phyloP scores from a whole-genome alignment of 2,113 vertebrate genomes.

The Nycticryphes semicollaris region DNA sequence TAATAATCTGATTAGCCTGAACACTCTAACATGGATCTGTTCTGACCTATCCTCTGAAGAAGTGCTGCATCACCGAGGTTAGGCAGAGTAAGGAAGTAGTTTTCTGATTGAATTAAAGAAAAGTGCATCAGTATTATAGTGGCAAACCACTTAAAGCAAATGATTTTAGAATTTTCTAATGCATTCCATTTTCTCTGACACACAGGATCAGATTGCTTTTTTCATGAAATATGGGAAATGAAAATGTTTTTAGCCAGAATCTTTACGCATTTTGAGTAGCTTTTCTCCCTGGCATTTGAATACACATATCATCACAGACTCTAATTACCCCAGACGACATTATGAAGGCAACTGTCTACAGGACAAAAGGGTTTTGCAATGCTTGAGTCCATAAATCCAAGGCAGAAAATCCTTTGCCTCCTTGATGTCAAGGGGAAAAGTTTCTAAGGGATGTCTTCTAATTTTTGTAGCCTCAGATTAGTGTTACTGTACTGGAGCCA shows the following conservation, averaged over 20 bases:
- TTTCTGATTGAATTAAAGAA: constrained; percentile 21
- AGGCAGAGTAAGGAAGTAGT: neutral
- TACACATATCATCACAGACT: neutral
- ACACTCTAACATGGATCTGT: neutral
- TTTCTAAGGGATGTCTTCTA: neutral
- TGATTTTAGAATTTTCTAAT: neutral
- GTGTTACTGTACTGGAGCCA: neutral
- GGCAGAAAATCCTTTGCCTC: neutral
- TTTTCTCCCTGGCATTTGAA: neutral
- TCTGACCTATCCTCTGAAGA: neutral
- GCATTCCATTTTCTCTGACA: neutral
- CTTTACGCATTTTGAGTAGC: neutral
- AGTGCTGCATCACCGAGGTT: neutral
- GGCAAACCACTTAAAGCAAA: constrained; percentile 5
- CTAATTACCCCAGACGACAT: neutral
- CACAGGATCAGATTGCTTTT: neutral
- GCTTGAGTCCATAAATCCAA: neutral
- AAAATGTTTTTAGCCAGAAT: neutral
- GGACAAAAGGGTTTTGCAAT: neutral
- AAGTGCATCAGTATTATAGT: neutral
- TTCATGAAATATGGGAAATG: neutral
- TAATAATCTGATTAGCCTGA: neutral
- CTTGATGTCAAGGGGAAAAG: neutral
- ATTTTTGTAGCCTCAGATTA: neutral
- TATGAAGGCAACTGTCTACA: neutral